Conservation (phyloP, 2,797 vertebrate genomes). For the Otolemur crassicaudatus region DNA sequence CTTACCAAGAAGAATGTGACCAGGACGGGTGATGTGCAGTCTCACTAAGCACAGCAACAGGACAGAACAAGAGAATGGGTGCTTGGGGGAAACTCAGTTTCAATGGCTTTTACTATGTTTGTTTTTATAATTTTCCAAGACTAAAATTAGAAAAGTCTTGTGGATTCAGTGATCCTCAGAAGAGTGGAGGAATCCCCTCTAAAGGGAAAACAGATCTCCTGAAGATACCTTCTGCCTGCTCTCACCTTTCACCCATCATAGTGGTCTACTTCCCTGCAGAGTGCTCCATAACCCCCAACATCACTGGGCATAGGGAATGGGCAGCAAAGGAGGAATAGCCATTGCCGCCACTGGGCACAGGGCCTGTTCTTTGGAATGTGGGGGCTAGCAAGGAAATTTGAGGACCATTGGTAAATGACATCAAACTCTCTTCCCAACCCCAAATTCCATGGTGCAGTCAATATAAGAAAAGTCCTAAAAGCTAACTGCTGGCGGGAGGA, state of each 20-base stretch:
- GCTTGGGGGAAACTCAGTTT: not conserved
- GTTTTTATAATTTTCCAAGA: not conserved
- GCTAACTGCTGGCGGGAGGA: not conserved
- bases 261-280: not conserved
- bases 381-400: not conserved
- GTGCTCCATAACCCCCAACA: not conserved
- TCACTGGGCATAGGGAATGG: accelerated
- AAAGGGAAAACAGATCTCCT: not conserved
- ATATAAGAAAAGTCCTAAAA: not conserved
- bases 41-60: not conserved
- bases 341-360: no score
- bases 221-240: not conserved
- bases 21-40: not conserved
- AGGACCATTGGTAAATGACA: not conserved
- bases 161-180: not conserved
- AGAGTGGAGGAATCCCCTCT: not conserved
- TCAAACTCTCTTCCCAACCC: not conserved
- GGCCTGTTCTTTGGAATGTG: not conserved
- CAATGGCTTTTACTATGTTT: not conserved
- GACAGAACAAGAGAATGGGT: no score
- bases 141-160: not conserved
- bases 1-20: not conserved
- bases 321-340: accelerated
- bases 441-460: not conserved
- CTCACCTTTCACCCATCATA: not conserved